phyloP scores from a whole-genome alignment of 2,888 invertebrate genomes.

The Ophion ventricosus region DNA sequence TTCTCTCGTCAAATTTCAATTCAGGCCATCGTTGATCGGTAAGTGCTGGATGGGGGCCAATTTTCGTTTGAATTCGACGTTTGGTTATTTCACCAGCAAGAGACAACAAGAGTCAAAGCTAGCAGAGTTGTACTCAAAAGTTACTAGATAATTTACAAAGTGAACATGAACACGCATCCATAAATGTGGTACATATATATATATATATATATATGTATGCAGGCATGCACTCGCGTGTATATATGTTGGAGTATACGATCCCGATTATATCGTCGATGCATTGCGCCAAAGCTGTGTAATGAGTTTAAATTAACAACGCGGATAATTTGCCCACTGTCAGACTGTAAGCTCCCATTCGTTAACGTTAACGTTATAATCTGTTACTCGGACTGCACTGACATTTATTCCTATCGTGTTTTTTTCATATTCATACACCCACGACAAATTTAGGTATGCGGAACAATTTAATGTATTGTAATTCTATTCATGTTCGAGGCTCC shows the following conservation, averaged over 20 bases:
- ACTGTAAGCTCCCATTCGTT: constrained; percentile 31
- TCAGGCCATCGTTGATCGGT: no score
- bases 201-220: no score
- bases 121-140: no score
- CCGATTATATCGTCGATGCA: constrained; percentile 59
- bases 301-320: constrained; percentile 73
- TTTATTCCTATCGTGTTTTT: constrained; percentile 59
- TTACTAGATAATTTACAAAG: neutral
- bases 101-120: no score
- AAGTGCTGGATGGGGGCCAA: no score
- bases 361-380: constrained; percentile 62
- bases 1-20: no score
- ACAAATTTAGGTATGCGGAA: constrained; percentile 19
- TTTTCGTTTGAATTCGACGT: no score
- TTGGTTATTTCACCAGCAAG: no score
- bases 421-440: constrained; percentile 36
- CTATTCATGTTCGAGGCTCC: neutral
- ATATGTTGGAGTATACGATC: neutral
- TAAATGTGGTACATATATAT: neutral
- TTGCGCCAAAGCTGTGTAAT: constrained; percentile 70
- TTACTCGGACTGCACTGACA: constrained; percentile 62
- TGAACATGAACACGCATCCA: constrained; percentile 6
- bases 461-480: constrained; percentile 17
- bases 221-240: no score
- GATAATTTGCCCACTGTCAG: constrained; percentile 70